Evolutionary conservation across 2,888 invertebrate species (phyloP).

Genomic region (Cheilosia vernalis): DNA sequence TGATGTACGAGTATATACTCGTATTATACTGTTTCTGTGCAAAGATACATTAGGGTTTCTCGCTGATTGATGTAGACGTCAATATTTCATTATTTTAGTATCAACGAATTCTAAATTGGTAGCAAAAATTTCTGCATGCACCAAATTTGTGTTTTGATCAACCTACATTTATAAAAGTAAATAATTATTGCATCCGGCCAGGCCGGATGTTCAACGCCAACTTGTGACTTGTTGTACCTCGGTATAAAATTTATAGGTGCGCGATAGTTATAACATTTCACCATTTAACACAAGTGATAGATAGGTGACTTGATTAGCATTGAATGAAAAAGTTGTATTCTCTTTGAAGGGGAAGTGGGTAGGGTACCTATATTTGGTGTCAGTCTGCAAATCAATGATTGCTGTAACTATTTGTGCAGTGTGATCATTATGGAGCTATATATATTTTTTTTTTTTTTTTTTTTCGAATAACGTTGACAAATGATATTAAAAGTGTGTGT

Average conservation of each 20-base stretch:
- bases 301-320: neutral
- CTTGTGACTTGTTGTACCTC: constrained; percentile 12
- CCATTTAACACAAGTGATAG: constrained; percentile 8
- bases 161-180: constrained; percentile 15
- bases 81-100: constrained; percentile 47
- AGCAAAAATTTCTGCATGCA: constrained; percentile 47
- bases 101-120: constrained; percentile 41
- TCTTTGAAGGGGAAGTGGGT: neutral
- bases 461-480: too few species aligned
- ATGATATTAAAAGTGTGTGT: too few species aligned
- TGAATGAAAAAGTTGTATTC: constrained; percentile 3
- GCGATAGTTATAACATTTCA: neutral
- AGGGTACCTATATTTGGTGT: neutral
- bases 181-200: constrained; percentile 51
- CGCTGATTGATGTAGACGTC: constrained; percentile 50
- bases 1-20: neutral
- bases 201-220: constrained; percentile 54
- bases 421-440: neutral
- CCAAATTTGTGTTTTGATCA: constrained; percentile 12
- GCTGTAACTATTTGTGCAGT: neutral
- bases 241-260: neutral
- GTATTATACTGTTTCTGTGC: constrained; percentile 6
- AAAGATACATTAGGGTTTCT: constrained; percentile 39
- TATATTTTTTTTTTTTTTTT: too few species aligned
- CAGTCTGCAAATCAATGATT: neutral